phyloP scores from a whole-genome alignment of 2,113 vertebrate genomes.

The Ammospiza caudacuta region DNA sequence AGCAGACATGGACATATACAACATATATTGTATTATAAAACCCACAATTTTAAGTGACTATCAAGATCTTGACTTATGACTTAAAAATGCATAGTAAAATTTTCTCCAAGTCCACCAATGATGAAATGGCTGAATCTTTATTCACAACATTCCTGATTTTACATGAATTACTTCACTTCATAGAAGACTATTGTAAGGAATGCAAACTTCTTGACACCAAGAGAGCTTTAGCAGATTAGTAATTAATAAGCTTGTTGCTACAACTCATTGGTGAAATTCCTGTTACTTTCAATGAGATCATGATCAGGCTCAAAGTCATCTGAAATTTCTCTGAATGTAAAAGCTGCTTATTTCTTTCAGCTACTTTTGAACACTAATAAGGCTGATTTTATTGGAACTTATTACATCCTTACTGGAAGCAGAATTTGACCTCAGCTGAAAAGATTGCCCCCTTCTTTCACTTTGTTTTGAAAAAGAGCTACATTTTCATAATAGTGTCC shows the following conservation, averaged over 20 bases:
- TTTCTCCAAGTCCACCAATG: not conserved
- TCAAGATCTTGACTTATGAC: not conserved
- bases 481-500: conserved; percentile 71
- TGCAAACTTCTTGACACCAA: not conserved
- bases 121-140: not conserved
- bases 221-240: not conserved
- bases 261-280: not conserved
- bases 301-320: conserved; percentile 13
- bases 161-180: not conserved
- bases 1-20: not conserved
- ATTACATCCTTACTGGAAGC: conserved; percentile 64
- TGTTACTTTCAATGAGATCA: not conserved
- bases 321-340: conserved; percentile 39
- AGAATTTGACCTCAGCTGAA: conserved; percentile 67
- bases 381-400: conserved; percentile 65
- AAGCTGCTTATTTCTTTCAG: conserved; percentile 48
- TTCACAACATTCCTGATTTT: not conserved
- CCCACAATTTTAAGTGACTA: not conserved
- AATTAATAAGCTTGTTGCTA: conserved; percentile 1
- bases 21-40: not conserved
- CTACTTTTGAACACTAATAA: conserved; percentile 49
- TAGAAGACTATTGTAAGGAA: not conserved
- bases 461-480: conserved; percentile 63
- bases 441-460: conserved; percentile 53
- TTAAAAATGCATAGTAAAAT: not conserved